Evolutionary conservation across 2,797 vertebrate genomes (phyloP).

Genomic region (Hydrophis major): DNA sequence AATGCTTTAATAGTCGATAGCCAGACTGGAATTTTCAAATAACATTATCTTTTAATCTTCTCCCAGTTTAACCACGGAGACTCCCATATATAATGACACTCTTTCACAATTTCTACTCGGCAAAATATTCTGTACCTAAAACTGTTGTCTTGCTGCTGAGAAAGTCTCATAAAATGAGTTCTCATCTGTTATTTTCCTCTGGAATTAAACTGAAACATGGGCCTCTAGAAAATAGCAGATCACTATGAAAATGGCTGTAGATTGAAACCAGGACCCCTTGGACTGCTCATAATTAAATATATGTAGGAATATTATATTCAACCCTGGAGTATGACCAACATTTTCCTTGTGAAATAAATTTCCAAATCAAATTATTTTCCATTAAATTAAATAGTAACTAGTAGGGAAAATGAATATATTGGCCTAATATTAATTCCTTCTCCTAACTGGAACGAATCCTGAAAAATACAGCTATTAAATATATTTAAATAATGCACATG

Average conservation of each 20-base stretch:
- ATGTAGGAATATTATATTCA: not conserved
- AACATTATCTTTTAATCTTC: too few relatives aligned
- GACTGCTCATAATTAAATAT: not conserved
- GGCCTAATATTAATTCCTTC: not conserved
- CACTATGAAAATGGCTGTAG: not conserved
- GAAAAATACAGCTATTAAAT: not conserved
- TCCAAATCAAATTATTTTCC: not conserved
- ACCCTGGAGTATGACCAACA: not conserved
- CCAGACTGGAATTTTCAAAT: too few relatives aligned
- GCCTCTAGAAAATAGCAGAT: not conserved
- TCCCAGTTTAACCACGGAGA: too few relatives aligned
- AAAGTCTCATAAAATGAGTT: not conserved
- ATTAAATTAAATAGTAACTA: not conserved
- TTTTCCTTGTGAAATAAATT: not conserved
- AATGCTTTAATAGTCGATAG: too few relatives aligned
- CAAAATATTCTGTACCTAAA: not conserved
- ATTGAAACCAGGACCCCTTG: not conserved
- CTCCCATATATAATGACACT: not conserved
- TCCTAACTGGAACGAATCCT: not conserved
- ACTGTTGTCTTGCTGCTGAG: not conserved
- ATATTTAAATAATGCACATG: not conserved
- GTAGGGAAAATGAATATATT: not conserved
- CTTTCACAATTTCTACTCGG: not conserved
- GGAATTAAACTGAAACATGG: not conserved
- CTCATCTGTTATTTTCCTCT: not conserved